Percentiles rank a stretch among this genome's conserved stretches.
Conservation (phyloP, 2,113 vertebrate species). For the Rhabdornis inornatus region DNA sequence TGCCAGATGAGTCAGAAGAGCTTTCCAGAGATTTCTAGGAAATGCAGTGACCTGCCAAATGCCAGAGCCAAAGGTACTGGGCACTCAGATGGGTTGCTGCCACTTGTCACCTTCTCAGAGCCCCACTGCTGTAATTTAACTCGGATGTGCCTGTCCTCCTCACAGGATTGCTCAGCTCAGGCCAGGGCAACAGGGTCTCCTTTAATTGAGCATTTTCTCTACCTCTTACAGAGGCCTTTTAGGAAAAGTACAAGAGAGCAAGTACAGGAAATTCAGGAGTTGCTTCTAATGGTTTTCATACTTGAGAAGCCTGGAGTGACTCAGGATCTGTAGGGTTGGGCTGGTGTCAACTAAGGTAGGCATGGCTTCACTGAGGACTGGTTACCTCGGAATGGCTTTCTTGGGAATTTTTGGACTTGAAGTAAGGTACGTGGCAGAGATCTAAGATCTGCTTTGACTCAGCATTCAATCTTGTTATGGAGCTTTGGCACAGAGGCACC, state of each 20-base stretch:
- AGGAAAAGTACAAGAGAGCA: background rate
- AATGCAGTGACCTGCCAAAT: background rate
- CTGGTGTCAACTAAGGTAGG: background rate
- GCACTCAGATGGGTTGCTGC: background rate
- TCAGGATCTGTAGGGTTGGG: background rate
- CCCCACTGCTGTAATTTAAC: background rate
- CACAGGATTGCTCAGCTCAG: background rate
- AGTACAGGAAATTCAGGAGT: background rate
- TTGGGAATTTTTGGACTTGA: background rate
- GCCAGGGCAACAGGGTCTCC: background rate
- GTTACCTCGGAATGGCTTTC: background rate
- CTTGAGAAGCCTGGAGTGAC: background rate
- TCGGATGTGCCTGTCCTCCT: background rate
- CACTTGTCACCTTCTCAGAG: background rate
- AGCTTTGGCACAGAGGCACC: background rate
- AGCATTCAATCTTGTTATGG: background rate
- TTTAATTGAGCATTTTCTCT: background rate
- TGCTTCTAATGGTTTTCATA: background rate
- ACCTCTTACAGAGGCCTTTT: background rate
- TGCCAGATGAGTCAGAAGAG: background rate
- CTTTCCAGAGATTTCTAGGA: slow-evolving; percentile 29
- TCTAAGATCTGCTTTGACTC: background rate
- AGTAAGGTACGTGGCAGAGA: background rate
- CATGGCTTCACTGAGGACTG: background rate
- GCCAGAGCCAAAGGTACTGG: background rate